These are phyloP conservation scores for Drusus annulatus DNA, from an alignment of 1,140 invertebrate genomes.

Conservation along the genomic window DNA sequence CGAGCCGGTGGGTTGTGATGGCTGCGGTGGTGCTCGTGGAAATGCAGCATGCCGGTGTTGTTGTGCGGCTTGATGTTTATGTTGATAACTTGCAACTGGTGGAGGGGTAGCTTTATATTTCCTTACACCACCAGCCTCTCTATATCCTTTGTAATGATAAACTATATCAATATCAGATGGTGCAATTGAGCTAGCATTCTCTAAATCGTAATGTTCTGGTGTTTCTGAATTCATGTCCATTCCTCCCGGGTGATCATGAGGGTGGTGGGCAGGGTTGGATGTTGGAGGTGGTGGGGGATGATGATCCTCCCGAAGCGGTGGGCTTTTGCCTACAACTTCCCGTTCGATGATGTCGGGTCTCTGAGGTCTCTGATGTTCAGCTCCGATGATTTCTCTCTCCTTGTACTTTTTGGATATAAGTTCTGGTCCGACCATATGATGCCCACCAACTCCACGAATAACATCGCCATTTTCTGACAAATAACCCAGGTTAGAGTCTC, in stretches of 20 bases:
- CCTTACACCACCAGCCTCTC: constrained; percentile 83
- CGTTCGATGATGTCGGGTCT: constrained; percentile 94
- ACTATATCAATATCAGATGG: constrained; percentile 98
- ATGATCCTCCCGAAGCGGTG: constrained; percentile 82
- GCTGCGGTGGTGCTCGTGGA: constrained; percentile 79
- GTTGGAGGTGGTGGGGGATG: constrained; percentile 80
- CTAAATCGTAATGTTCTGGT: constrained; percentile 96
- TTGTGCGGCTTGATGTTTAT: constrained; percentile 80
- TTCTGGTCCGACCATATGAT: constrained; percentile 84
- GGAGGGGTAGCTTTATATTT: constrained; percentile 90
- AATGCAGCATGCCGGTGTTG: constrained; percentile 80
- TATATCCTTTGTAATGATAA: constrained; percentile 95
- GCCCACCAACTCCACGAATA: constrained; percentile 76
- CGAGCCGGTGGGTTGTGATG: constrained; percentile 76
- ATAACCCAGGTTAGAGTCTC: constrained; percentile 74
- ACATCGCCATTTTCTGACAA: constrained; percentile 79
- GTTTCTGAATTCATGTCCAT: constrained; percentile 85
- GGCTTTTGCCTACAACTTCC: constrained; percentile 87
- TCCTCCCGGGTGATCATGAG: constrained; percentile 77
- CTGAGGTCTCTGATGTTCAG: constrained; percentile 80
- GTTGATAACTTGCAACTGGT: constrained; percentile 81
- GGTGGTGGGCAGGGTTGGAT: constrained; percentile 75
- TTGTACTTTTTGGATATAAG: constrained; percentile 90
- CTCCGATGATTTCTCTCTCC: constrained; percentile 82
- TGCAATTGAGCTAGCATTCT: constrained; percentile 97